These are phyloP conservation scores for Silurus aristotelis DNA, from an alignment of 2,797 vertebrate species.

Conservation along the genomic window DNA sequence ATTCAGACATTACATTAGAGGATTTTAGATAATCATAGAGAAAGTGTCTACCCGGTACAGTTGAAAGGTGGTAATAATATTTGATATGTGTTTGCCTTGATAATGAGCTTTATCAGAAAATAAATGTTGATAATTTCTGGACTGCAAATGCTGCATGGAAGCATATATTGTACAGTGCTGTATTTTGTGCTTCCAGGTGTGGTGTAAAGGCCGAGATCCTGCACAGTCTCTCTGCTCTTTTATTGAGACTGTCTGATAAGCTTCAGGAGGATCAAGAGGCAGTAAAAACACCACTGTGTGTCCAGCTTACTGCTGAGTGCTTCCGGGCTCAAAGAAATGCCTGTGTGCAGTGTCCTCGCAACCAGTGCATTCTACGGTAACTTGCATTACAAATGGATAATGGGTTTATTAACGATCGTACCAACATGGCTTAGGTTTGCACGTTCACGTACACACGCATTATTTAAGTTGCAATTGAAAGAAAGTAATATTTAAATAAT, in stretches of 20 bases:
- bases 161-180: background rate
- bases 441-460: no score
- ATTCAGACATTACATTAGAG: background rate
- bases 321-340: slow-evolving; percentile 91
- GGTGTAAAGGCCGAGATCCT: slow-evolving; percentile 75
- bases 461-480: no score
- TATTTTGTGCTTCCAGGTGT: slow-evolving; percentile 71
- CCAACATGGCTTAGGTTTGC: background rate
- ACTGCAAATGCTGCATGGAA: background rate
- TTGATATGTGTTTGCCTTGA: background rate
- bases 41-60: background rate
- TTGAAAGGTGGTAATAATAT: background rate
- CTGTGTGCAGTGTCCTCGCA: slow-evolving; percentile 83
- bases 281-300: slow-evolving; percentile 61
- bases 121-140: background rate
- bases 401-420: background rate
- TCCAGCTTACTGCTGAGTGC: slow-evolving; percentile 83
- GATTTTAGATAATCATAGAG: background rate
- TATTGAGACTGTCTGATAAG: slow-evolving; percentile 68
- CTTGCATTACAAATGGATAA: background rate
- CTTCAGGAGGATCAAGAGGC: slow-evolving; percentile 64
- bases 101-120: background rate
- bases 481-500: no score
- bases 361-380: slow-evolving; percentile 87
- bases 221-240: slow-evolving; percentile 72